Evolutionary conservation across 2,113 vertebrate species (phyloP).

Genomic region (Crotalus viridis): DNA sequence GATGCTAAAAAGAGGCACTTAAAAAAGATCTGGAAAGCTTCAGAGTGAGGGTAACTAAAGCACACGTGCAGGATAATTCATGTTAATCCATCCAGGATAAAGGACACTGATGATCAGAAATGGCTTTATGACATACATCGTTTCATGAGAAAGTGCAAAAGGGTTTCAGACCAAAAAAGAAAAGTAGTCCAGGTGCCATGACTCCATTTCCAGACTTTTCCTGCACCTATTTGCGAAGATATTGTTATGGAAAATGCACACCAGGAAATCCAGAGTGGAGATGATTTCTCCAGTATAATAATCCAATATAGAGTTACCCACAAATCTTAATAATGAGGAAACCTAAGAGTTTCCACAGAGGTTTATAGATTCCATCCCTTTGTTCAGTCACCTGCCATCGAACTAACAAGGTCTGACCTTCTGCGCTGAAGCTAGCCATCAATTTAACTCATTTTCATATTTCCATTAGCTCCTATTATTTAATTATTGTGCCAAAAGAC

Average conservation of each 20-base stretch:
- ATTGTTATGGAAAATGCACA: not conserved
- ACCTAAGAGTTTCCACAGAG: not conserved
- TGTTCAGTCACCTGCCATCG: not conserved
- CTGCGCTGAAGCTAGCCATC: not conserved
- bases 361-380: fast-evolving
- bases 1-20: too few relatives aligned
- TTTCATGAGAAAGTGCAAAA: not conserved
- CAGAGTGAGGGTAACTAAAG: too few relatives aligned
- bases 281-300: not conserved
- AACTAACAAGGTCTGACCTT: not conserved
- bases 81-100: too few relatives aligned
- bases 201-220: not conserved
- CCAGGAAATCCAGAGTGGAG: not conserved
- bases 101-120: not conserved
- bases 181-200: too few relatives aligned
- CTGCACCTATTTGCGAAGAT: fast-evolving
- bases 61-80: too few relatives aligned
- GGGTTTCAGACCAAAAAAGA: not conserved
- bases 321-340: not conserved
- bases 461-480: constrained; percentile 8
- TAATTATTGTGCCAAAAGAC: not conserved
- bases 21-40: too few relatives aligned
- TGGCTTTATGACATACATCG: not conserved
- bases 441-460: not conserved
- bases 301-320: not conserved